Conservation (phyloP, 2,888 invertebrate genomes). For the Eutolmus rufibarbis region DNA sequence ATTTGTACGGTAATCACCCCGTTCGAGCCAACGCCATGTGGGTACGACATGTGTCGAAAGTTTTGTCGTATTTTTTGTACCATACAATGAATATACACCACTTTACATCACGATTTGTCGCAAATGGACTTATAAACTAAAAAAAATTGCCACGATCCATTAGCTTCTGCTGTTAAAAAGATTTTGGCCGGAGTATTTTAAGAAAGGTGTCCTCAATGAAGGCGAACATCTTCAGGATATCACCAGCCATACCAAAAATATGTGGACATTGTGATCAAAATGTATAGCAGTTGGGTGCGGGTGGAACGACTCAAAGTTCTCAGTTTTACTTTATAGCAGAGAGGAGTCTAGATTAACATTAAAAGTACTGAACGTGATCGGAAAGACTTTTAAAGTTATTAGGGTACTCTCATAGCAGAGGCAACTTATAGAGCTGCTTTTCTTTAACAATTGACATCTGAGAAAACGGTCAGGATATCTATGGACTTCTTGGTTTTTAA, state of each 20-base stretch:
- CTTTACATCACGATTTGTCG: background rate
- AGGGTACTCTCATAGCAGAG: background rate
- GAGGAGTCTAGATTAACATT: background rate
- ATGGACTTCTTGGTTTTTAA: background rate
- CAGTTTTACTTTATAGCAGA: background rate
- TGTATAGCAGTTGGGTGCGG: background rate
- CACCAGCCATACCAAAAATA: background rate
- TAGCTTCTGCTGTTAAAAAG: background rate
- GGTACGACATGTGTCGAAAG: background rate
- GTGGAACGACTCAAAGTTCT: background rate
- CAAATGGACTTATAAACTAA: slow-evolving; percentile 9
- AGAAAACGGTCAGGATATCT: background rate
- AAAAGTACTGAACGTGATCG: background rate
- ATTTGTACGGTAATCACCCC: background rate
- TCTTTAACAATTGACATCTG: background rate
- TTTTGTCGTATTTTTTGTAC: background rate
- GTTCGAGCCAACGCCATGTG: background rate
- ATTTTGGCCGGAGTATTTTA: background rate
- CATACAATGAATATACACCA: background rate
- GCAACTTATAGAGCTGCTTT: background rate
- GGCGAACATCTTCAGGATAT: background rate
- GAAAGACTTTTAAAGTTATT: background rate
- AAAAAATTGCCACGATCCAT: background rate
- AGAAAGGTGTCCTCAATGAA: background rate
- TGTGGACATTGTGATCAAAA: background rate